These are phyloP conservation scores for Manis crassicaudata DNA, from an alignment of 2,797 vertebrate genomes.

Conservation along the genomic window DNA sequence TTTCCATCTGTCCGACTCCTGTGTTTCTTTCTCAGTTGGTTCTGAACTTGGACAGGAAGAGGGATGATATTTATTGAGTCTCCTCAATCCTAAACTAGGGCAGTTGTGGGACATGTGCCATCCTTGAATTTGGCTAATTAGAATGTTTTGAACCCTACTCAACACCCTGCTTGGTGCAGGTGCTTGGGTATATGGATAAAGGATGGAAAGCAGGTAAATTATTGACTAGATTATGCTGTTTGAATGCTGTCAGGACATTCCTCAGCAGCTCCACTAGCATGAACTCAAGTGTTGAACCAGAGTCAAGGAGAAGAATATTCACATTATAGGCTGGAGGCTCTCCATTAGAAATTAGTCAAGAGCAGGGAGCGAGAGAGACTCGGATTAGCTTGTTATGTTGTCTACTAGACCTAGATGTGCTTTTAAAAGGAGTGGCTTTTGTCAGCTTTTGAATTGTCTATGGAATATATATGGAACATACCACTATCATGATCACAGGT, in stretches of 20 bases:
- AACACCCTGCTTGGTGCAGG: neutral
- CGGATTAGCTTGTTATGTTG: neutral
- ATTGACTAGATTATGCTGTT: neutral
- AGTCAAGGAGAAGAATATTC: neutral
- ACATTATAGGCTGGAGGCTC: neutral
- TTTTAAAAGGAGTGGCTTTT: neutral
- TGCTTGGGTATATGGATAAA: neutral
- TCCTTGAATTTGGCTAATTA: neutral
- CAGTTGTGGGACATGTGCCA: neutral
- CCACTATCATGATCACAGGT: neutral
- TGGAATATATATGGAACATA: neutral
- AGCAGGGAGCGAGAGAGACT: neutral
- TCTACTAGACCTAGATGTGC: neutral
- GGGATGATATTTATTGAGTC: neutral
- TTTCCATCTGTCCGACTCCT: neutral
- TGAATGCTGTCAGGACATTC: neutral
- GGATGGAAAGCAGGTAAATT: neutral
- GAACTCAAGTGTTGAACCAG: conserved; percentile 7
- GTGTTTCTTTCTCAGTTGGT: neutral
- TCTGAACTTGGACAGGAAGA: conserved; percentile 6
- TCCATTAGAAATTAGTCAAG: conserved; percentile 22
- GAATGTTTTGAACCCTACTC: neutral
- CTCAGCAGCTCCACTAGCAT: neutral
- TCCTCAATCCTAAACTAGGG: neutral
- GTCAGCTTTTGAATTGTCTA: neutral